Conservation (phyloP, 2,113 vertebrate genomes). For the Hyla sarda region DNA sequence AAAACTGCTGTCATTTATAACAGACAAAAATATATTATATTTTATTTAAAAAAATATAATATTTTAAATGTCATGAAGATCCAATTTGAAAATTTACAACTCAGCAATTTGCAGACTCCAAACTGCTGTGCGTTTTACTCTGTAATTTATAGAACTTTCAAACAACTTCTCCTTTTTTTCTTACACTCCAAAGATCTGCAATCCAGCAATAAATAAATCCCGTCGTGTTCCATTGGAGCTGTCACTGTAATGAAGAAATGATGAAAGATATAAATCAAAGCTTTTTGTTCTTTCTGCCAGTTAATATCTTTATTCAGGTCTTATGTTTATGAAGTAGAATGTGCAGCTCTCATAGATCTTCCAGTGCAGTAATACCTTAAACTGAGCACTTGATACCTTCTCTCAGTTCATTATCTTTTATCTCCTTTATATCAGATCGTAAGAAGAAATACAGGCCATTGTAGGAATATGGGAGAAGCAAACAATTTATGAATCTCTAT, state of each 20-base stretch:
- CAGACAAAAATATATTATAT: neutral
- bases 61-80: neutral
- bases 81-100: neutral
- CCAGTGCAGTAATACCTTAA: neutral
- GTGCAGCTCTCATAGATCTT: neutral
- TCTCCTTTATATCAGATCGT: neutral
- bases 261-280: constrained; percentile 27
- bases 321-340: neutral
- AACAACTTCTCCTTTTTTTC: neutral
- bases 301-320: constrained; percentile 15
- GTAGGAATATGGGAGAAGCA: neutral
- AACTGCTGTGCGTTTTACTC: neutral
- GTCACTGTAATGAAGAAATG: constrained; percentile 11
- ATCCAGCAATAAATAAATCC: constrained; percentile 23
- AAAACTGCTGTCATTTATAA: neutral
- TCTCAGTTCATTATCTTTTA: constrained; percentile 7
- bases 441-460: neutral
- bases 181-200: neutral
- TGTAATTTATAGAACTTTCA: constrained; percentile 6
- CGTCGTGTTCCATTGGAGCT: constrained; percentile 7
- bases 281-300: constrained; percentile 18
- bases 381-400: constrained; percentile 4
- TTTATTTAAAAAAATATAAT: neutral
- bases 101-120: neutral
- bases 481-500: neutral